Percentiles rank a stretch among this genome's conserved stretches.
phyloP scores from a whole-genome alignment of 2,113 vertebrate genomes.

The Zosterops lateralis region DNA sequence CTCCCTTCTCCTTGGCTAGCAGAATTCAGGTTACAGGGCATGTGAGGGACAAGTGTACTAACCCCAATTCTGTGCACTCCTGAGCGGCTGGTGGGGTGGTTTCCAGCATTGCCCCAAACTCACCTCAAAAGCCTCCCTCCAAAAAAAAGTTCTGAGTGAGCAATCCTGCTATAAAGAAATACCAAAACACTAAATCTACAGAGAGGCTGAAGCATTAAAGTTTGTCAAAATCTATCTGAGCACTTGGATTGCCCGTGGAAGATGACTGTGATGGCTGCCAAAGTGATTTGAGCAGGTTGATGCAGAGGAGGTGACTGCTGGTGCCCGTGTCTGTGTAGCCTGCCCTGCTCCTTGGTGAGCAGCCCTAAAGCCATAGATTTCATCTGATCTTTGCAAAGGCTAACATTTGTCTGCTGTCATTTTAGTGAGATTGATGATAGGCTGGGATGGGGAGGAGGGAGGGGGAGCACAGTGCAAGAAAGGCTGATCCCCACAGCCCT shows the following conservation, averaged over 20 bases:
- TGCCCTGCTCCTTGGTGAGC: slow-evolving; percentile 81
- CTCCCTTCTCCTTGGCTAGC: not conserved
- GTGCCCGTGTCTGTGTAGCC: slow-evolving; percentile 68
- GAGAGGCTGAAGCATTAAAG: slow-evolving; percentile 40
- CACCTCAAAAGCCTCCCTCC: not conserved
- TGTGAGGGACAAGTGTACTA: not conserved
- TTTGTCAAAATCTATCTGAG: slow-evolving; percentile 82
- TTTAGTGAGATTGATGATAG: slow-evolving; percentile 98
- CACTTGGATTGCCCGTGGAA: slow-evolving; percentile 44
- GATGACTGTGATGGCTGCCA: slow-evolving; percentile 68
- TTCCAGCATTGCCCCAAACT: not conserved
- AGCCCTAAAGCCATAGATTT: slow-evolving; percentile 93
- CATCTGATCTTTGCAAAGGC: slow-evolving; percentile 99
- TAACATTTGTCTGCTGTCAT: slow-evolving; percentile 99
- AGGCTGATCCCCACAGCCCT: slow-evolving; percentile 62
- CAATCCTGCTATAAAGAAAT: not conserved
- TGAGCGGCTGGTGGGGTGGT: not conserved
- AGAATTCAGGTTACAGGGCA: not conserved
- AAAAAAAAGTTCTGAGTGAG: not conserved
- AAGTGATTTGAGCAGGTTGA: slow-evolving; percentile 64
- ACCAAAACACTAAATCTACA: not conserved
- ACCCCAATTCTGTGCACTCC: not conserved
- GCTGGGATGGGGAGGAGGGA: slow-evolving; percentile 75
- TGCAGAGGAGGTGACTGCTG: slow-evolving; percentile 69
- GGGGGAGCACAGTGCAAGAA: slow-evolving; percentile 39